These are phyloP conservation scores for Mercenaria mercenaria DNA, from an alignment of 1,140 invertebrate genomes.

Conservation along the genomic window DNA sequence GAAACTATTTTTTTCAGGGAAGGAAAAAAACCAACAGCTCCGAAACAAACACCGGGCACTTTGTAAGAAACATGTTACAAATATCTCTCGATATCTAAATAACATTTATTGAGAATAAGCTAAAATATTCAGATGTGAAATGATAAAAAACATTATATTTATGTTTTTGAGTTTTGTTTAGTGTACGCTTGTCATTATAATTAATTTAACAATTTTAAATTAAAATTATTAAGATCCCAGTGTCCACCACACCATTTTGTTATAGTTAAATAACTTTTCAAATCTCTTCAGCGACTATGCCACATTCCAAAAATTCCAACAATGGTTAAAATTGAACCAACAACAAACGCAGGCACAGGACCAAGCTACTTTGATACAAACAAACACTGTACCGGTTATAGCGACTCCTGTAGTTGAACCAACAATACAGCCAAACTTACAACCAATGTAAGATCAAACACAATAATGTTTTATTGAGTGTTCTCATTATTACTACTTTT, in stretches of 20 bases:
- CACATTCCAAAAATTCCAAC: conserved; percentile 8
- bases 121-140: no score
- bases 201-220: no score
- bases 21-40: neutral
- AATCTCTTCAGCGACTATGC: conserved; percentile 7
- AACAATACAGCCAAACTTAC: neutral
- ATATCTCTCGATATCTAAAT: no score
- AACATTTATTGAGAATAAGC: no score
- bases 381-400: neutral
- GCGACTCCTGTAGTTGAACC: neutral
- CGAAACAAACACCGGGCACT: neutral
- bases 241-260: no score
- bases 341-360: neutral
- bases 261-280: no score
- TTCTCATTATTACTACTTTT: no score
- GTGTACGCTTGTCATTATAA: no score
- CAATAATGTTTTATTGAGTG: no score
- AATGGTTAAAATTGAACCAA: neutral
- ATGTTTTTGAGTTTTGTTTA: no score
- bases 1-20: neutral
- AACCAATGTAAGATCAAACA: conserved; percentile 15
- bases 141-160: no score
- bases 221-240: no score
- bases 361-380: neutral
- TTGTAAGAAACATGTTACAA: neutral